Base-by-base conservation (phyloP, 2,888 invertebrate species). In the Peribatodes rhomboidaria region DNA sequence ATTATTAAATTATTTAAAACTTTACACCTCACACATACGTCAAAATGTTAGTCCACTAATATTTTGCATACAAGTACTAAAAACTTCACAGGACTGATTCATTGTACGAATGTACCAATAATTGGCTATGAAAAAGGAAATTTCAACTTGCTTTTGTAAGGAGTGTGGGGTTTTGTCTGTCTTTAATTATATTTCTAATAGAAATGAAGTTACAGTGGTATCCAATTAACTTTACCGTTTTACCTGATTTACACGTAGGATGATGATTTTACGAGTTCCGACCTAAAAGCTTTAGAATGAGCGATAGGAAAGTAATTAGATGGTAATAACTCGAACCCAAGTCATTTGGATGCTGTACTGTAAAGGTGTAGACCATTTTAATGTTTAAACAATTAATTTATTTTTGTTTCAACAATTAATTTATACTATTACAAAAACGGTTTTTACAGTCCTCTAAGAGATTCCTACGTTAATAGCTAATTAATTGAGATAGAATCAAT, bases 401-500 rank as follows among this genome's bases (percentile, higher is more conserved):
- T 13, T n/a, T n/a, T n/a, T 13, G 46, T 22, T 8, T 2, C 2
- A 46, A 46, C 46, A 27, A n/a, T 46, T 22, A 46, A 44, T 20
- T 20, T 20, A 44, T 13, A 3, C 20, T 20, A 44, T 20, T 20
- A 42, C 10, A 18, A 20, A 20, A 16, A 33, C 33, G 0, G 14
- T 4, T 16, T 18, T 14, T 33, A 9, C 18, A 0, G 8, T 18
- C 11, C 10, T 1, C 6, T 6, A 1, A 14, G 22, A 65, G 74
- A 69, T 67, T 27, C 14, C 64, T 13, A 11, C 1, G 53, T 41
- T 41, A 35, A 35, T 18, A 41, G 39, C 22, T 53, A 53, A 53
- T 53, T 53, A 39, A 39, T 14, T 6, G 20, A 39, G 53, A 53
- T 52, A 53, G 22, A 58, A 54, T 37, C 22, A 61, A 67, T 57